Percentiles rank a stretch among this genome's conserved stretches.
Conservation (phyloP, 2,797 vertebrate species). For the Menidia menidia region DNA sequence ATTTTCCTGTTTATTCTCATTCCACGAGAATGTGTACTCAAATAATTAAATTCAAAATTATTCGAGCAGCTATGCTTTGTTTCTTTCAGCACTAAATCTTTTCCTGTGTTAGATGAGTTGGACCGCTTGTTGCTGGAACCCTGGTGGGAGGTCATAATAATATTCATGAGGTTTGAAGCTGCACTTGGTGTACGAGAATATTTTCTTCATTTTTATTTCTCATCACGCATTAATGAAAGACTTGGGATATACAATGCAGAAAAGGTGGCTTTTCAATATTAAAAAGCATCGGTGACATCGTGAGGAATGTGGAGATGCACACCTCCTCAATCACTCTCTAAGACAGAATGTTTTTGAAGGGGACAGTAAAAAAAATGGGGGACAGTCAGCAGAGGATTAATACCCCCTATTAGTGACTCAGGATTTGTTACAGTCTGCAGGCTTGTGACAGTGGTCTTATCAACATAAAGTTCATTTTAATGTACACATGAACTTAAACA, state of each 20-base stretch:
- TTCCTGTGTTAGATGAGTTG: too few relatives aligned
- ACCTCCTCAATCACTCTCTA: background rate
- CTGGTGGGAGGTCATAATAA: too few relatives aligned
- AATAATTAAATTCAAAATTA: too few relatives aligned
- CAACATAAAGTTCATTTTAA: background rate
- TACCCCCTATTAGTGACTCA: background rate
- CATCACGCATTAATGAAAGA: background rate
- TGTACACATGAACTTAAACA: background rate
- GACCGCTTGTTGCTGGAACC: too few relatives aligned
- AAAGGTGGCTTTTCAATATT: background rate
- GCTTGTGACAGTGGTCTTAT: background rate
- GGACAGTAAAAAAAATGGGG: background rate
- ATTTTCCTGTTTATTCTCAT: too few relatives aligned
- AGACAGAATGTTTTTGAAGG: background rate
- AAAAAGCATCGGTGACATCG: background rate
- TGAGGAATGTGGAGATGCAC: background rate
- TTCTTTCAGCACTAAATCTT: too few relatives aligned
- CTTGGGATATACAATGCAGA: background rate
- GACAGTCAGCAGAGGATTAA: background rate
- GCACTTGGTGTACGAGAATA: too few relatives aligned
- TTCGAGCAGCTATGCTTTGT: too few relatives aligned
- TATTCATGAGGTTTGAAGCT: too few relatives aligned
- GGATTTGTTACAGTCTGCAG: background rate
- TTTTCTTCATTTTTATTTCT: background rate
- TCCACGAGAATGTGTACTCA: too few relatives aligned